Evolutionary conservation across 2,797 vertebrate species (phyloP).

Genomic region (Gila robusta): DNA sequence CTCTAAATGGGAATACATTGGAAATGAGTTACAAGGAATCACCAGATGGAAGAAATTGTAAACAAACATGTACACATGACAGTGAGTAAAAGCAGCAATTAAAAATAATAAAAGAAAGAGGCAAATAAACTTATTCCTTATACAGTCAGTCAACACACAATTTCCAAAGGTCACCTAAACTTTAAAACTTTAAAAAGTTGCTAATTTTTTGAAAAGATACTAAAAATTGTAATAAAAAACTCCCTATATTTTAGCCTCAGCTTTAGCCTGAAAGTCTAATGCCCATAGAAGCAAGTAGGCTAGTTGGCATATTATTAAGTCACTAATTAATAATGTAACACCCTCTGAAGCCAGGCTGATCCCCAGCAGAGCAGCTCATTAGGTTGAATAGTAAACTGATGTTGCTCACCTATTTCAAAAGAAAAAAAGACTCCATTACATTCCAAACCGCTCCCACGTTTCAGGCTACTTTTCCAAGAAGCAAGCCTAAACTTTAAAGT

Average conservation of each 20-base stretch:
- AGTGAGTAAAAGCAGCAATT: not conserved
- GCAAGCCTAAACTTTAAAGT: not conserved
- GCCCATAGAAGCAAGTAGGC: not conserved
- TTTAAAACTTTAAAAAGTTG: not conserved
- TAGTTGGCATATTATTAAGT: constrained; percentile 36
- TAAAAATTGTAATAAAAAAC: not conserved
- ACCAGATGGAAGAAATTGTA: not conserved
- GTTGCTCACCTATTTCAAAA: constrained; percentile 16
- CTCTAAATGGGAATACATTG: constrained; percentile 64
- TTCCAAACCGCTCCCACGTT: constrained; percentile 61
- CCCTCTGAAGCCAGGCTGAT: not conserved
- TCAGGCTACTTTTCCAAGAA: not conserved
- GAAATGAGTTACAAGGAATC: not conserved
- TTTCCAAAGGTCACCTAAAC: not conserved
- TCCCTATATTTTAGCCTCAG: not conserved
- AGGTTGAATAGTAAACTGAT: not conserved
- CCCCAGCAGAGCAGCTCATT: not conserved
- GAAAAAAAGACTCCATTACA: not conserved
- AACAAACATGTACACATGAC: constrained; percentile 11
- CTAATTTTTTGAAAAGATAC: not conserved
- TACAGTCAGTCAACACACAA: not conserved
- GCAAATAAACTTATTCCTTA: not conserved
- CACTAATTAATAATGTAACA: constrained; percentile 54
- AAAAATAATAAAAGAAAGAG: not conserved
- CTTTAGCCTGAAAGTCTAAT: not conserved